A percentile compares a stretch with the other conserved stretches of the same genome.
Evolutionary conservation across 2,797 vertebrate species (phyloP).

Genomic region (Ataeniobius toweri): DNA sequence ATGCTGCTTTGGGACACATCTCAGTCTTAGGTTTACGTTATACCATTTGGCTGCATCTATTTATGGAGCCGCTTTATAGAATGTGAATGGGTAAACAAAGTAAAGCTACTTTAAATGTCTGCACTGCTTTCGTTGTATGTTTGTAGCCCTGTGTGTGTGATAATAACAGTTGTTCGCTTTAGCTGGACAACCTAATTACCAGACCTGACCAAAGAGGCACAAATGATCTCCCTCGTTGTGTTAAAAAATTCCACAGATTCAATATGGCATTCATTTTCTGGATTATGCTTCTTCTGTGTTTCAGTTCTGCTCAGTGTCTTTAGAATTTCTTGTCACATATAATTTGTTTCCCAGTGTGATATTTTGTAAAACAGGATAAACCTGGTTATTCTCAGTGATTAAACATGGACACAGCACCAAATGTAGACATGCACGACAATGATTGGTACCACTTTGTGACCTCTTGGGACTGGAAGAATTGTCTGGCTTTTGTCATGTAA

Average conservation of each 20-base stretch:
- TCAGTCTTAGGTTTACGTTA: constrained; percentile 70
- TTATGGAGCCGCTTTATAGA: constrained; percentile 60
- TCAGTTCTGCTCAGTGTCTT: constrained; percentile 63
- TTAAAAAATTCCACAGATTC: constrained; percentile 52
- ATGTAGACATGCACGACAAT: constrained; percentile 61
- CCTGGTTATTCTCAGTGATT: constrained; percentile 69
- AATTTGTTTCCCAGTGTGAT: constrained; percentile 57
- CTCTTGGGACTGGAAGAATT: constrained; percentile 55
- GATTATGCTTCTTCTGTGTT: constrained; percentile 37
- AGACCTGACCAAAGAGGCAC: constrained; percentile 55
- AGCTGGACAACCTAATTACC: constrained; percentile 65
- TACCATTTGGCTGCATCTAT: constrained; percentile 73
- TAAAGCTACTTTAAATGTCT: constrained; percentile 52
- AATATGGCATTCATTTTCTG: constrained; percentile 60
- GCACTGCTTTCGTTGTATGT: constrained; percentile 16
- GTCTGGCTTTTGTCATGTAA: constrained; percentile 65
- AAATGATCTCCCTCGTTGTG: constrained; percentile 57
- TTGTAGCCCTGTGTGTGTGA: constrained; percentile 16
- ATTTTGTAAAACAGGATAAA: constrained; percentile 55
- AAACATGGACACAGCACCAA: constrained; percentile 50
- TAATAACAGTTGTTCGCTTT: constrained; percentile 30
- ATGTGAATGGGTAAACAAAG: constrained; percentile 62
- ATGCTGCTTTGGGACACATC: constrained; percentile 75
- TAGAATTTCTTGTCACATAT: constrained; percentile 58
- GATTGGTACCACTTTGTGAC: constrained; percentile 52